These are phyloP conservation scores for Sebastes fasciatus DNA, from an alignment of 2,113 vertebrate genomes.

Conservation along the genomic window DNA sequence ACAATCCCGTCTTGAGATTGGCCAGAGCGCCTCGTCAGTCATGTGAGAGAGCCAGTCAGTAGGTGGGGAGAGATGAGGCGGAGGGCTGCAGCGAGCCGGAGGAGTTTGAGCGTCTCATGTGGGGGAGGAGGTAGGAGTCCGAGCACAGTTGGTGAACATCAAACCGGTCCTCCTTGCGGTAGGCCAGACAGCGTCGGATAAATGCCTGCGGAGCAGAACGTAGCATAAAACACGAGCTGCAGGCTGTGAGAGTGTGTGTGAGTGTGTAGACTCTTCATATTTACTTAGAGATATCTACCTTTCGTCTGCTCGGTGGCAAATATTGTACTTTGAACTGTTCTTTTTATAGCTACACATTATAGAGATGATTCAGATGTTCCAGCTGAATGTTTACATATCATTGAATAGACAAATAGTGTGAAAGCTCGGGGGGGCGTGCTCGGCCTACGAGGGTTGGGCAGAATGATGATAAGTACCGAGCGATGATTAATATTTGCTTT, in stretches of 20 bases:
- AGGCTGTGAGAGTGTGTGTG: background rate
- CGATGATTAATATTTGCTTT: background rate
- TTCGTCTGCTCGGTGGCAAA: background rate
- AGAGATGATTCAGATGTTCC: background rate
- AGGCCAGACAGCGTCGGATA: slow-evolving; percentile 98
- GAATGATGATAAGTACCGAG: background rate
- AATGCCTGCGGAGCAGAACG: slow-evolving; percentile 87
- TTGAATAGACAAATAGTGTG: background rate
- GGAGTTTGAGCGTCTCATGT: slow-evolving; percentile 98
- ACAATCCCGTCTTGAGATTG: slow-evolving; percentile 30
- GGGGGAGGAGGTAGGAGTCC: slow-evolving; percentile 97
- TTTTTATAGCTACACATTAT: background rate
- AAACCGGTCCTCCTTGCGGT: slow-evolving; percentile 97
- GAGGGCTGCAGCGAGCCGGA: slow-evolving; percentile 95
- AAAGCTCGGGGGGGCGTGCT: background rate
- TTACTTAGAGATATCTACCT: background rate
- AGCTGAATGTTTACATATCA: background rate
- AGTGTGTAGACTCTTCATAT: background rate
- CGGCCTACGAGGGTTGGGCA: background rate
- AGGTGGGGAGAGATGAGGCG: slow-evolving; percentile 91
- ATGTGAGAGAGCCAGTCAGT: slow-evolving; percentile 83
- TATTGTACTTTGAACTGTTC: background rate
- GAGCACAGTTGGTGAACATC: slow-evolving; percentile 98
- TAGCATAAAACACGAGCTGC: background rate
- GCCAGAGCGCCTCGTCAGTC: slow-evolving; percentile 52